Evolutionary conservation across 2,797 vertebrate species (phyloP), one percentile per base, ranked within the genome.

Genomic region (Phrynocephalus guinanensis): DNA sequence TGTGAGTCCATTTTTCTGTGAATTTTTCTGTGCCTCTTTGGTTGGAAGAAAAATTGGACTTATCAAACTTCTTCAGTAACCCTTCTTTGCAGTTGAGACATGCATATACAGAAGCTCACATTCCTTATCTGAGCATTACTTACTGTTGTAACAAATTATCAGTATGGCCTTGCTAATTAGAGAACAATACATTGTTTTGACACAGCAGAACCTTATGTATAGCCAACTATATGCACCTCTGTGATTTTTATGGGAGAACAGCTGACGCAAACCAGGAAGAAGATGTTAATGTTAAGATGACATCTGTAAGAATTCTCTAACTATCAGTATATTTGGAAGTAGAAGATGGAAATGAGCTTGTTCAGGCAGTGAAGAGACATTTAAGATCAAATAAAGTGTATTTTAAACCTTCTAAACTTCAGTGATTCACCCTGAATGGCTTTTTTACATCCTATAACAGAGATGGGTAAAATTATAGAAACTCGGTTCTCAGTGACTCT

Each of bases 21-120:
- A 71, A n/a, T 84, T 72, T 83, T 83, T 84, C 50, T 73, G 26
- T 30, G 50, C 10, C 79, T 82, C 6, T 81, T 56, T 72, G 9
- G 68, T 83, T 72, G 28, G 20, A 20, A 50, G 50, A 66, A 56
- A 72, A 1, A 48, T 20, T 22, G 8, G 30, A 60, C 60, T 63
- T 66, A 22, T 81, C 63, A 15, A 80, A 50, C 48, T 26, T 28
- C 76, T 48, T 48, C 76, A 78, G 24, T 78, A 50, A 78, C 28
- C 22, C 48, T 52, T 66, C 24, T 26, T 81, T 38, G n/a, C 50
- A 72, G 1, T 24, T 73, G 48, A 73, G n/a, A 56, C 20, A 30
- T 2, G 15, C 48, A 56, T 5, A 60, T 6, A 24, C 30, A 60
- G 10, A 50, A 60, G 11, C n/a, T 84, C 10, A 33, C 30, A n/a